Percentiles rank a stretch among this genome's conserved stretches.
These are phyloP conservation scores for Arrhamphus sclerolepis DNA, from an alignment of 2,797 vertebrate species.

Conservation along the genomic window DNA sequence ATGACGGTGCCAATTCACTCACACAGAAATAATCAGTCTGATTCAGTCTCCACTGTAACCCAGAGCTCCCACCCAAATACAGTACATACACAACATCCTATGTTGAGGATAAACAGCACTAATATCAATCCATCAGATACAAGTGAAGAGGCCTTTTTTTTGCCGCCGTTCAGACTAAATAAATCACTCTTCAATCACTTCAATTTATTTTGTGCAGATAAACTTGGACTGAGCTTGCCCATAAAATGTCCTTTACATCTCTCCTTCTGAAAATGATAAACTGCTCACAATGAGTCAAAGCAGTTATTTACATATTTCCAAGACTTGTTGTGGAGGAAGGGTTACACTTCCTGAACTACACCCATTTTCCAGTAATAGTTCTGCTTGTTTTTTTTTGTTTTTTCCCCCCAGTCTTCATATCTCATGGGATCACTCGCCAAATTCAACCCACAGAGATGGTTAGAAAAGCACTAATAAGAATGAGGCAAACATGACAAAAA, in stretches of 20 bases:
- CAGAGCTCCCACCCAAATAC: slow-evolving; percentile 5
- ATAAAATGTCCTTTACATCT: background rate
- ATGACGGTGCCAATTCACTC: slow-evolving; percentile 60
- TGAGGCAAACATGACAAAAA: slow-evolving; percentile 47
- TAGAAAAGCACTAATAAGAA: slow-evolving; percentile 11
- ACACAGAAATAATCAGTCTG: slow-evolving; percentile 66
- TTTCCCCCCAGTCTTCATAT: slow-evolving; percentile 29
- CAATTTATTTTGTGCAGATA: too few relatives aligned
- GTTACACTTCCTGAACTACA: slow-evolving; percentile 55
- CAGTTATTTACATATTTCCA: slow-evolving; percentile 46
- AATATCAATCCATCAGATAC: slow-evolving; percentile 36
- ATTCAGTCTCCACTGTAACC: slow-evolving; percentile 49
- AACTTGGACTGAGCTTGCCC: background rate
- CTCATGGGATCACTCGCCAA: slow-evolving; percentile 40
- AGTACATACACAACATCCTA: background rate
- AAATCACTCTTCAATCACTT: background rate
- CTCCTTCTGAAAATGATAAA: slow-evolving; percentile 1
- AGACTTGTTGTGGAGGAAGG: slow-evolving; percentile 38
- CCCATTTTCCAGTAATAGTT: slow-evolving; percentile 44
- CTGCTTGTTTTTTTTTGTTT: slow-evolving; percentile 45
- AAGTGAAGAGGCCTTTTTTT: background rate
- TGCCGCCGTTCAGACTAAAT: background rate
- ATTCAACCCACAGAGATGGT: slow-evolving; percentile 30
- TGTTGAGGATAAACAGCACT: slow-evolving; percentile 34
- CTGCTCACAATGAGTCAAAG: slow-evolving; percentile 13